phyloP scores from a whole-genome alignment of 2,888 invertebrate genomes.

The Rhagonycha lutea region DNA sequence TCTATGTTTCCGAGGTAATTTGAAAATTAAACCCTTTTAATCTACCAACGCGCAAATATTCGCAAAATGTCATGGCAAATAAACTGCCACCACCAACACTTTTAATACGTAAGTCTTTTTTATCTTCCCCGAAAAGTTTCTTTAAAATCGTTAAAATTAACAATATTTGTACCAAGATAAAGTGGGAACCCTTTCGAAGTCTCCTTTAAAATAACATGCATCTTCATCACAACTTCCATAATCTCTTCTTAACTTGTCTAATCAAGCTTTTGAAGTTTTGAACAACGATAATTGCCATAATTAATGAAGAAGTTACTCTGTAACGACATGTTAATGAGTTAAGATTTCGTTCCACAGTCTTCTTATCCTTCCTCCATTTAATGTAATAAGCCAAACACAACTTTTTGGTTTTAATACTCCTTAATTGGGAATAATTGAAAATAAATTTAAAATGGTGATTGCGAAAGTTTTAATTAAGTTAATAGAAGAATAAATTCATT shows the following conservation, averaged over 20 bases:
- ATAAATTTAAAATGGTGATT: not conserved
- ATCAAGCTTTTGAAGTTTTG: conserved; percentile 34
- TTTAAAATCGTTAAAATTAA: conserved; percentile 18
- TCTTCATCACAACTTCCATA: conserved; percentile 33
- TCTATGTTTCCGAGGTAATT: not conserved
- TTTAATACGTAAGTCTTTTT: conserved; percentile 19
- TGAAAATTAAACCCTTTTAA: not conserved
- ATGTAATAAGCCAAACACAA: not conserved
- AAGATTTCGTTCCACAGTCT: not conserved
- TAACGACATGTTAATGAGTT: conserved; percentile 38
- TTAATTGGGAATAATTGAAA: not conserved
- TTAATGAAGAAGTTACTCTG: conserved; percentile 38
- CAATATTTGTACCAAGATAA: conserved; percentile 9
- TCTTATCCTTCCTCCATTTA: not conserved
- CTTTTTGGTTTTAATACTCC: not conserved
- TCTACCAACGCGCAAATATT: not conserved
- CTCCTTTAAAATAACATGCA: conserved; percentile 21
- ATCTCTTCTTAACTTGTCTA: conserved; percentile 34
- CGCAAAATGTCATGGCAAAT: not conserved
- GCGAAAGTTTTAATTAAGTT: not conserved
- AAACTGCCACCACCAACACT: not conserved
- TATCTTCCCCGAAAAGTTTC: conserved; percentile 6
- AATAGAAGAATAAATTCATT: not conserved
- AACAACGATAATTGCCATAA: conserved; percentile 38
- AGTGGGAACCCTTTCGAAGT: conserved; percentile 16